Conservation (phyloP, 2,888 invertebrate genomes). For the Parascotia fuliginaria region DNA sequence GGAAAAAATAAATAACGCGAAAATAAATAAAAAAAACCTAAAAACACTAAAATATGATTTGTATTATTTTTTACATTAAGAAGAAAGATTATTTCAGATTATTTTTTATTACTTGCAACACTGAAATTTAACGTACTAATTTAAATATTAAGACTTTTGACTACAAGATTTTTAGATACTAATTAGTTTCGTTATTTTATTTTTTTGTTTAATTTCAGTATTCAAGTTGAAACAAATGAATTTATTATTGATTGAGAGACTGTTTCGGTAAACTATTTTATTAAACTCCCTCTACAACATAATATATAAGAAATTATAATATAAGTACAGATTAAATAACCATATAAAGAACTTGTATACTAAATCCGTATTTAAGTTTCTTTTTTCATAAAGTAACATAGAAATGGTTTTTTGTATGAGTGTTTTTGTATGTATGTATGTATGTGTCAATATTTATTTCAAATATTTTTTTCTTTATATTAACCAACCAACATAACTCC, state of each 20-base stretch:
- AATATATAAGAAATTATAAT: neutral
- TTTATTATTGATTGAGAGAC: constrained; percentile 4
- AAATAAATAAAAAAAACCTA: constrained; percentile 38
- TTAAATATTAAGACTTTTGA: constrained; percentile 31
- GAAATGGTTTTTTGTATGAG: too few relatives aligned
- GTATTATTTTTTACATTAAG: constrained; percentile 28
- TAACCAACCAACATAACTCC: too few relatives aligned
- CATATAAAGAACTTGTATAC: too few relatives aligned
- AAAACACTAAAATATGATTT: constrained; percentile 41
- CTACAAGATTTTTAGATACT: constrained; percentile 38
- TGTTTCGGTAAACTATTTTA: constrained; percentile 2
- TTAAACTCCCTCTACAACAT: neutral
- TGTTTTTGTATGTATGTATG: too few relatives aligned
- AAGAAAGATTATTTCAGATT: constrained; percentile 17
- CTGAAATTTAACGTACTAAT: constrained; percentile 20
- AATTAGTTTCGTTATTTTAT: constrained; percentile 29
- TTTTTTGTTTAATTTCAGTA: constrained; percentile 34
- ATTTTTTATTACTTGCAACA: constrained; percentile 30
- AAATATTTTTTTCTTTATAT: too few relatives aligned
- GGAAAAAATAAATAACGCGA: constrained; percentile 42
- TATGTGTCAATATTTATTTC: too few relatives aligned
- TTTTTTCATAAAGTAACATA: too few relatives aligned
- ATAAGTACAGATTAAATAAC: too few relatives aligned
- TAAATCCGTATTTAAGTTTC: too few relatives aligned
- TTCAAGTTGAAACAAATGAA: constrained; percentile 13